Evolutionary conservation across 2,797 vertebrate species (phyloP).

Genomic region (Lepus oiostolus): DNA sequence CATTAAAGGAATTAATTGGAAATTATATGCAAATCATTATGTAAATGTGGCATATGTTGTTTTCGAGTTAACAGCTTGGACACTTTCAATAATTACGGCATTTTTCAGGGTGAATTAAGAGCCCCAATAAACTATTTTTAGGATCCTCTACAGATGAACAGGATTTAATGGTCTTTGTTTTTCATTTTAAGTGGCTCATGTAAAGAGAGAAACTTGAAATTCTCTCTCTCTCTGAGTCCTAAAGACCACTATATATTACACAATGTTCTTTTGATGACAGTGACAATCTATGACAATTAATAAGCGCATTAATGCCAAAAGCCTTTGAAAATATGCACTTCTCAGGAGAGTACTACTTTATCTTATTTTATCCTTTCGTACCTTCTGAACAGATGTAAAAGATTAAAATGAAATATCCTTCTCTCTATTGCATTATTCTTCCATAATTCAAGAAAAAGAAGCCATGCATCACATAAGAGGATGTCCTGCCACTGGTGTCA

Average conservation of each 20-base stretch:
- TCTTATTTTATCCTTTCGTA: conserved; percentile 78
- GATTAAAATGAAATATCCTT: conserved; percentile 81
- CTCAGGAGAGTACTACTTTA: conserved; percentile 71
- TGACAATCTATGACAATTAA: conserved; percentile 75
- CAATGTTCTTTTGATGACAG: conserved; percentile 67
- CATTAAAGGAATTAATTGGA: conserved; percentile 85
- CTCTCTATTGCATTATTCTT: conserved; percentile 47
- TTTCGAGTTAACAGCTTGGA: conserved; percentile 84
- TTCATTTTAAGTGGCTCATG: conserved; percentile 72
- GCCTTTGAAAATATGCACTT: conserved; percentile 80
- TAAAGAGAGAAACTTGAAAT: conserved; percentile 74
- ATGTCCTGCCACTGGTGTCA: not conserved
- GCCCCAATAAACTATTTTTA: conserved; percentile 82
- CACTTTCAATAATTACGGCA: conserved; percentile 83
- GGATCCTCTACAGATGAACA: conserved; percentile 66
- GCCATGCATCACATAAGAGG: not conserved
- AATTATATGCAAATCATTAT: conserved; percentile 86
- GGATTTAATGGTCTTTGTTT: conserved; percentile 78
- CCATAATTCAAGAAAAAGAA: conserved; percentile 66
- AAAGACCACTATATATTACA: conserved; percentile 66
- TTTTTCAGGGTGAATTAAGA: conserved; percentile 84
- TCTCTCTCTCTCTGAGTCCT: conserved; percentile 55
- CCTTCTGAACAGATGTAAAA: conserved; percentile 79
- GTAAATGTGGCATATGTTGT: conserved; percentile 86
- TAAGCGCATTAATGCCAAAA: conserved; percentile 78